A percentile compares a stretch with the other conserved stretches of the same genome.
Conservation (phyloP, 64 coral and sea anemone genomes). For the Porites australiensis region DNA sequence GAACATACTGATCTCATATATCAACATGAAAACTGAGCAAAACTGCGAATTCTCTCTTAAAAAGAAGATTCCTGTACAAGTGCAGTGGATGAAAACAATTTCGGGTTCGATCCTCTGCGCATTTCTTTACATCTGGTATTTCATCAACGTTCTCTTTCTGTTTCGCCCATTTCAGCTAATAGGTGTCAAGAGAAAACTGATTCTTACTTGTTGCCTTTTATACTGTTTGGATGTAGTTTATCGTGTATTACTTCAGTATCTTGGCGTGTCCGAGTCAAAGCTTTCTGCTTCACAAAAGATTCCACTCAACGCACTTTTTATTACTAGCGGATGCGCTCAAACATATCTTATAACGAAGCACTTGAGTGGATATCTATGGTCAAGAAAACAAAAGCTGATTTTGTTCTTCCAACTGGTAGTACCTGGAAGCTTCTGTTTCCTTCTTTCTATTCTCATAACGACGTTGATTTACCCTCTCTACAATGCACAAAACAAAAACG, state of each 20-base stretch:
- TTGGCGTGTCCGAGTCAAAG: not conserved
- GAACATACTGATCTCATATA: not conserved
- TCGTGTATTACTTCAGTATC: not conserved
- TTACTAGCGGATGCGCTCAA: not conserved
- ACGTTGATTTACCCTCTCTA: not conserved
- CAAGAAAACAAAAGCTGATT: not conserved
- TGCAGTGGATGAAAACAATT: not conserved
- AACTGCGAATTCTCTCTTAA: not conserved
- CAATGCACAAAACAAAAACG: not conserved
- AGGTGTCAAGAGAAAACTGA: not conserved
- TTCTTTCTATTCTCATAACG: not conserved
- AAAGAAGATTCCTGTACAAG: not conserved
- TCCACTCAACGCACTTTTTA: not conserved
- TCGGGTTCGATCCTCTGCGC: not conserved
- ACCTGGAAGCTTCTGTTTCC: not conserved
- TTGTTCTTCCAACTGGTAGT: not conserved
- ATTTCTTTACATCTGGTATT: not conserved
- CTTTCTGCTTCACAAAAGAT: not conserved
- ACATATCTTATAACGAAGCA: not conserved
- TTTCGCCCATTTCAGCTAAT: constrained; percentile 14
- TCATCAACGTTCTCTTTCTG: not conserved
- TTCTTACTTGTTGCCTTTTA: too few relatives aligned
- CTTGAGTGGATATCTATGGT: not conserved
- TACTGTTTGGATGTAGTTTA: too few relatives aligned
- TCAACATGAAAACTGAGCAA: not conserved